phyloP scores from a whole-genome alignment of 2,797 vertebrate genomes.

The Cossypha heuglini region DNA sequence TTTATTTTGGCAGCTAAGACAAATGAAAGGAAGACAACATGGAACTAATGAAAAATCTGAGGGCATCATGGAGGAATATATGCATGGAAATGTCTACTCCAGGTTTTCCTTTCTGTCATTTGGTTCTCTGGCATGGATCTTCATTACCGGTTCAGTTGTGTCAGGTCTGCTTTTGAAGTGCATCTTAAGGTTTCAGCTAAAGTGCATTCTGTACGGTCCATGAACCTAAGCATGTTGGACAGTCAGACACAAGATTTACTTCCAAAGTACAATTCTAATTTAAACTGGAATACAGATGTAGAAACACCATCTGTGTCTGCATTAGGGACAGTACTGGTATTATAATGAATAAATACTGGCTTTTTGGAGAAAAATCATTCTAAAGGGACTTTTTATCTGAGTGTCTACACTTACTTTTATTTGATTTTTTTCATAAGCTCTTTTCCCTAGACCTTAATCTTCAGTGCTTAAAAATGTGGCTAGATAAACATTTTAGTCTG shows the following conservation, averaged over 20 bases:
- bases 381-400: background rate
- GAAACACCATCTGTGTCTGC: background rate
- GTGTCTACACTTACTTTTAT: background rate
- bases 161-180: background rate
- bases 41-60: background rate
- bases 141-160: background rate
- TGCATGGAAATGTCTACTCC: background rate
- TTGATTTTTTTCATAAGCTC: background rate
- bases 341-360: background rate
- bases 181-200: background rate
- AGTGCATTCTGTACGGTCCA: background rate
- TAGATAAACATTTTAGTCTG: background rate
- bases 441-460: background rate
- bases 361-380: background rate
- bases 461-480: background rate
- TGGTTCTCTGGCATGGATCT: background rate
- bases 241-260: background rate
- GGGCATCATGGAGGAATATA: background rate
- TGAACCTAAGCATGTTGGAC: background rate
- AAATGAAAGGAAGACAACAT: background rate
- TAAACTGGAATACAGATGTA: background rate
- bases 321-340: background rate
- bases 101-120: background rate
- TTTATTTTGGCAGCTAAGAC: background rate
- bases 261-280: background rate